Conservation (phyloP, 2,888 invertebrate genomes). For the Choreutis nemorana region DNA sequence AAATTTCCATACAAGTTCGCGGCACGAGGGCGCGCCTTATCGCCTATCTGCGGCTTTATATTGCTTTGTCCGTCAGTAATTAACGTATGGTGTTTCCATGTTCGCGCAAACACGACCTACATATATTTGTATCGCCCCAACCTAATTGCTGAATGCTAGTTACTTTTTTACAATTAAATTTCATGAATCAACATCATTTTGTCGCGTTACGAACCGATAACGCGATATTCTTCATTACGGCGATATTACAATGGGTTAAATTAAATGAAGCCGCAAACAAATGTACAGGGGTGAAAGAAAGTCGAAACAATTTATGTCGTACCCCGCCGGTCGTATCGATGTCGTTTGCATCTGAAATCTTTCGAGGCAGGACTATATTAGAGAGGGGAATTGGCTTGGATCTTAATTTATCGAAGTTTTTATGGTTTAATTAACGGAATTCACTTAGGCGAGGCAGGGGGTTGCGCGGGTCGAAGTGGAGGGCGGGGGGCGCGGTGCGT, state of each 20-base stretch:
- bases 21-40: conserved; percentile 50
- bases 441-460: conserved; percentile 51
- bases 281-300: conserved; percentile 29
- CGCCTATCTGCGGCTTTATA: conserved; percentile 51
- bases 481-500: conserved; percentile 17
- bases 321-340: conserved; percentile 42
- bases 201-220: too few relatives aligned
- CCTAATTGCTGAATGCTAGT: too few relatives aligned
- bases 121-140: too few relatives aligned
- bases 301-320: conserved; percentile 40
- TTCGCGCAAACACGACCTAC: too few relatives aligned
- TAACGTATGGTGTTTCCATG: conserved; percentile 30
- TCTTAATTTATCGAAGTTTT: conserved; percentile 69
- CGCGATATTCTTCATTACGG: too few relatives aligned
- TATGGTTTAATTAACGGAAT: conserved; percentile 69
- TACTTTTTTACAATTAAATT: too few relatives aligned
- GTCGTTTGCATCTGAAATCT: conserved; percentile 64
- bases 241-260: conserved; percentile 35
- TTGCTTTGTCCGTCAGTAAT: conserved; percentile 34
- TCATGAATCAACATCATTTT: too few relatives aligned
- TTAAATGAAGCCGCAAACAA: conserved; percentile 53
- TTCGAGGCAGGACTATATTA: conserved; percentile 53
- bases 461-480: conserved; percentile 20
- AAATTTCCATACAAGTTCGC: conserved; percentile 42
- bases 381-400: conserved; percentile 63